Base-by-base conservation (phyloP, 2,888 invertebrate species). In the Sturmia bella region DNA sequence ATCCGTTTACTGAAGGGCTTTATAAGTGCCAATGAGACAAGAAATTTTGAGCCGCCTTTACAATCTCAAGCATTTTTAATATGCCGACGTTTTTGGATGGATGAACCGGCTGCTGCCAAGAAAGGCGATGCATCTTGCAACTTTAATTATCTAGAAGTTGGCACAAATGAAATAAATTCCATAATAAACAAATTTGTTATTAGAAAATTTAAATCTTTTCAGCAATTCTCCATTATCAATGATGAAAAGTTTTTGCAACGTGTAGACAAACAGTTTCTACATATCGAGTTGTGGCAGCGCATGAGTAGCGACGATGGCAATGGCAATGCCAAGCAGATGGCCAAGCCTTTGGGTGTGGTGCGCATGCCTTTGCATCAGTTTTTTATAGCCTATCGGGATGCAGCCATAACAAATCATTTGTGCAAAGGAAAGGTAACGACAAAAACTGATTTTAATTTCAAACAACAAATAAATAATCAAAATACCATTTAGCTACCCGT, bases 321-420 rank as follows among this genome's bases (percentile, higher is more conserved):
- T 74, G 83, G 79, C 15, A 83, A 80, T 72, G 0, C 1, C 0
- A 19, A 69, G 2, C 15, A 61, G 2, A 85, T 86, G 41, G 91
- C 92, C 80, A 87, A 87, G 68, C 85, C 92, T 5, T 85, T 93
- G 59, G 93, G 93, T 19, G 88, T 92, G 27, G 90, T 92, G 3
- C 92, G 92, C 86, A 86, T 94, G 59, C 91, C 93, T 4, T 86
- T 94, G 54, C 93, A 94, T 88, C 93, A 93, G 80, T 92, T 94
- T 85, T 94, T 92, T 85, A 89, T 94, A 61, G 92, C 93, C 0
- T 94, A 92, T 85, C 91, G 92, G 82, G 93, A 94, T 90, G 91
- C 92, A 17, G 89, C 89, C 63, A 92, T 94, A 17, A 88, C 90
- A 77, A 91, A 92, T 83, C 92, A 93, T 87, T 89, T 93, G 32